Percentiles rank a stretch among this genome's conserved stretches.
Conservation (phyloP, 1,140 invertebrate species). For the Meteorus sp. region DNA sequence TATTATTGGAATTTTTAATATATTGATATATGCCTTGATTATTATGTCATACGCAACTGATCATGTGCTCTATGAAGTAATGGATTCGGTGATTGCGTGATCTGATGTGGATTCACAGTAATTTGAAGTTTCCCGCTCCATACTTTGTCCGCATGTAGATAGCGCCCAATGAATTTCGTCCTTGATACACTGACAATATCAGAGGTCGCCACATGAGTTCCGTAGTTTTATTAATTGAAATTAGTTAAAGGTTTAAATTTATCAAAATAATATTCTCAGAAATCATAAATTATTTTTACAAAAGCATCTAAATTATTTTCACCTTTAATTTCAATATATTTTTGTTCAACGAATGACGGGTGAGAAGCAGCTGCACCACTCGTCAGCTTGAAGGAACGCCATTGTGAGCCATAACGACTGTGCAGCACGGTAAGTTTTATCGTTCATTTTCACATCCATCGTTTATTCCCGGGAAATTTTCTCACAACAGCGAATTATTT, state of each 20-base stretch:
- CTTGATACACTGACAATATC: conserved; percentile 8
- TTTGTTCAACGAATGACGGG: conserved; percentile 34
- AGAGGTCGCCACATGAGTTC: conserved; percentile 35
- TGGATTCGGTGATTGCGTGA: too few relatives aligned
- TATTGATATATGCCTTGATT: too few relatives aligned
- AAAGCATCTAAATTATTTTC: too few relatives aligned
- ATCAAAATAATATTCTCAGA: conserved; percentile 11
- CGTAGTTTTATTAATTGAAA: conserved; percentile 1
- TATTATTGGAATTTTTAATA: too few relatives aligned
- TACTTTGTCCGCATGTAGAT: background rate
- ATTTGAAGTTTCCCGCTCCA: conserved; percentile 13
- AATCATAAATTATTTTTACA: conserved; percentile 29
- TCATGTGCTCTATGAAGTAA: too few relatives aligned
- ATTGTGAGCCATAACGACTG: conserved; percentile 80
- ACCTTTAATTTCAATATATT: background rate
- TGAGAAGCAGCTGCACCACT: conserved; percentile 40
- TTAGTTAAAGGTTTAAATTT: conserved; percentile 27
- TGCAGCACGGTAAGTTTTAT: conserved; percentile 63
- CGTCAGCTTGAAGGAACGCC: conserved; percentile 66
- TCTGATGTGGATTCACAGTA: background rate
- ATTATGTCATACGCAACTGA: too few relatives aligned
- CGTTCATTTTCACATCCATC: conserved; percentile 69
- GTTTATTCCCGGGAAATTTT: conserved; percentile 58
- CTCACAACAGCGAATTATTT: conserved; percentile 47
- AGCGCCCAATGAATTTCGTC: conserved; percentile 11